Conservation (phyloP, 2,113 vertebrate species). For the Tupaia chinensis region DNA sequence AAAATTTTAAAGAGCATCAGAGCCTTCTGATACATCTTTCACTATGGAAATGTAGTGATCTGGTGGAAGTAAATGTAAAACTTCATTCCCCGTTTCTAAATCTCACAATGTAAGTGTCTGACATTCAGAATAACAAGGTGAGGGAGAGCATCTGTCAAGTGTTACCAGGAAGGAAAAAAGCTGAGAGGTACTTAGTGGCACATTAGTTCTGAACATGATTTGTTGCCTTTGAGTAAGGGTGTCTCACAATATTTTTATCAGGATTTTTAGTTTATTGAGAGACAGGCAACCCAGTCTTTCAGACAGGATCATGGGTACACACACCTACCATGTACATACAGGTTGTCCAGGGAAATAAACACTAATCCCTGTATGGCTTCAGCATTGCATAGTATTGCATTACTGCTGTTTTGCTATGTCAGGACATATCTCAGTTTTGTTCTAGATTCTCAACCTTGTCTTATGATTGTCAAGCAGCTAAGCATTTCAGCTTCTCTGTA, state of each 20-base stretch:
- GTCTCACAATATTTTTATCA: neutral
- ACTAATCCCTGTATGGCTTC: too few relatives aligned
- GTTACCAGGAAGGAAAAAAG: neutral
- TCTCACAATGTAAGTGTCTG: neutral
- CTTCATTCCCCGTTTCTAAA: neutral
- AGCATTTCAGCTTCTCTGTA: neutral
- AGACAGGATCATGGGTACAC: too few relatives aligned
- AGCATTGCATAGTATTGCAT: too few relatives aligned
- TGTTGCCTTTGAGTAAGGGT: neutral
- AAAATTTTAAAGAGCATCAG: neutral
- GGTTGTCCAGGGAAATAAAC: too few relatives aligned
- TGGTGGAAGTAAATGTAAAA: neutral
- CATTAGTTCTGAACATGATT: neutral
- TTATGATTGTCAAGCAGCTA: neutral
- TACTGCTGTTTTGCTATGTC: too few relatives aligned
- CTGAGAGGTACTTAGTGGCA: neutral
- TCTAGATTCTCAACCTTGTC: neutral
- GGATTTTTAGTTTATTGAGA: neutral
- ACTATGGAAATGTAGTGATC: too few relatives aligned
- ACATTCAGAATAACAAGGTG: neutral
- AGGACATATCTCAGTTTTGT: neutral
- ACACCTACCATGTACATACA: too few relatives aligned
- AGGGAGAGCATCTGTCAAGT: rapidly evolving
- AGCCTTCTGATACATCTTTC: neutral
- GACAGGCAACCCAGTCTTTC: too few relatives aligned